phyloP scores from a whole-genome alignment of 2,888 invertebrate species.

The Drosophila demipolita region DNA sequence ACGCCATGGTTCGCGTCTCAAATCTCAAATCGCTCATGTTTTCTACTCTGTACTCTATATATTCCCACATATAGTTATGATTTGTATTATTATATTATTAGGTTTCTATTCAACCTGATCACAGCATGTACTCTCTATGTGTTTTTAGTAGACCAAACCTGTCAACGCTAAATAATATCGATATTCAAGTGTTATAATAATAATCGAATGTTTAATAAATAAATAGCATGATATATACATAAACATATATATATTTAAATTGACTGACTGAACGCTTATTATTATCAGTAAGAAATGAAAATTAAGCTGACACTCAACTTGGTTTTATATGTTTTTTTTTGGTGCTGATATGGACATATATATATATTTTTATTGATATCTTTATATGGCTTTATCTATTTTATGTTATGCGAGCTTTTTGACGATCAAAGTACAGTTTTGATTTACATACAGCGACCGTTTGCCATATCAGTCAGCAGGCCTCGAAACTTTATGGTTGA shows the following conservation, averaged over 20 bases:
- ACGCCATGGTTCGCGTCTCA: constrained; percentile 57
- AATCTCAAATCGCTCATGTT: constrained; percentile 60
- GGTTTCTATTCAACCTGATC: constrained; percentile 31
- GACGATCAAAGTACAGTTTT: constrained; percentile 43
- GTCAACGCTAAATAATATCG: constrained; percentile 62
- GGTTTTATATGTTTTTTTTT: neutral
- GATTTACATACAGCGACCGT: constrained; percentile 17
- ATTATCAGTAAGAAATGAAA: constrained; percentile 19
- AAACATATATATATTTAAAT: constrained; percentile 17
- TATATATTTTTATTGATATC: neutral
- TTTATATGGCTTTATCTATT: neutral
- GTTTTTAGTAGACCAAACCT: constrained; percentile 69
- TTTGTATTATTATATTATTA: constrained; percentile 54
- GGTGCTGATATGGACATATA: constrained; percentile 2
- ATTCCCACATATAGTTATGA: constrained; percentile 26
- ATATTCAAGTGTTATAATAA: constrained; percentile 78
- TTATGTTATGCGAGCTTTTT: constrained; percentile 12
- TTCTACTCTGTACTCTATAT: constrained; percentile 26
- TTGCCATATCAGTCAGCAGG: constrained; percentile 38
- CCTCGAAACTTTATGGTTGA: constrained; percentile 23
- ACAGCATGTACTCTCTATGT: constrained; percentile 28
- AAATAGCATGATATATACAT: constrained; percentile 63
- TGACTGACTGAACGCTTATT: neutral
- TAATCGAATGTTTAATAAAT: constrained; percentile 78
- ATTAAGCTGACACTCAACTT: neutral